Evolutionary conservation across 37 sponge, comb jelly and placozoan genomes (phyloP), one percentile per base, ranked within the genome.

Genomic region (Cliona cf. orientalis): DNA sequence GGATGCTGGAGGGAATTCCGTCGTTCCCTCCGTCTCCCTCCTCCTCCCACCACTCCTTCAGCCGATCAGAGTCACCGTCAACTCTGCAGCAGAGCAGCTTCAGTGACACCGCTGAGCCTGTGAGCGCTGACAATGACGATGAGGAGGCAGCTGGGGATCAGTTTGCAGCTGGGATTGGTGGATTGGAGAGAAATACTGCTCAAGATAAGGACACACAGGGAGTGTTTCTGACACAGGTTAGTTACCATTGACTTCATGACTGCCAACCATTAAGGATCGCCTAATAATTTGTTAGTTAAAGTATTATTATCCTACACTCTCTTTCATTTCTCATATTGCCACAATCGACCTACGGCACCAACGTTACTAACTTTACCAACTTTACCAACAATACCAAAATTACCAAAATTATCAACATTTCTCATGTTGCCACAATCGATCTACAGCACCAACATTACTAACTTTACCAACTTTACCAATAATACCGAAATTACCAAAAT

Each of bases 161-260:
- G 46, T 0, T 25, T 63, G 72, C n/a, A 58, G 63, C 28, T 11
- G 58, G 38, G 56, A 56, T 14, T 38, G 69, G 41, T 28, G 22
- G 42, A 36, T 23, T 69, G 49, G 31, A 69, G 67, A 29, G 31
- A 37, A 46, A 5, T 3, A 25, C 66, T 4, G 29, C 31, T 22
- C 28, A 46, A 35, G 78, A 44, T 21, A 58, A 36, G 1, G 63
- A 71, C 5, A 31, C 41, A 0, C 42, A 62, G n/a, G 82, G 87
- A 55, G 82, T 91, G 3, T 91, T 91, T 59, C 59, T 91, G 61
- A 91, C 91, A 66, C 91, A 91, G 87, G 91, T 91, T 34, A 62
- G 64, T 62, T 23, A 19, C n/a, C 6, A 28, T 62, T 23, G 21
- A 66, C 67, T 36, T 66, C 6, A 31, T 36, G 38, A 6, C 36